These are phyloP conservation scores for Drosophila incognita DNA, from an alignment of 2,888 invertebrate genomes.

Conservation along the genomic window DNA sequence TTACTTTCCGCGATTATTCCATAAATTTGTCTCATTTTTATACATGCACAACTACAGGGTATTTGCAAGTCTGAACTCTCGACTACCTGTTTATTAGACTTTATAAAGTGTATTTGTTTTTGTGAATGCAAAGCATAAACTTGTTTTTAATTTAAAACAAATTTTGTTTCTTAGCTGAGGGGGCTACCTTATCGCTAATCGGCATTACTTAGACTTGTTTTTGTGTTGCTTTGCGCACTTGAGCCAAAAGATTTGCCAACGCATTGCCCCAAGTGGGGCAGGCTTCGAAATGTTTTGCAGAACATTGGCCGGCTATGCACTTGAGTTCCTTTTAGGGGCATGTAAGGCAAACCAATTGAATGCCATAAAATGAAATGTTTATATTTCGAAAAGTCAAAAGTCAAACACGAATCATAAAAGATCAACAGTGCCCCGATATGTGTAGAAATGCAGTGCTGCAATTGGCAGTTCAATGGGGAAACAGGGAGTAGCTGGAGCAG, in stretches of 20 bases:
- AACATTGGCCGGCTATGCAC: constrained; percentile 51
- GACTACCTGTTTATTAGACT: background rate
- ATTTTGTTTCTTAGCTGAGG: constrained; percentile 2
- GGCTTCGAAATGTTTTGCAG: constrained; percentile 27
- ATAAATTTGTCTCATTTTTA: background rate
- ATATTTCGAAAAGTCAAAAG: constrained; percentile 75
- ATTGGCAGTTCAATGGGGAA: constrained; percentile 52
- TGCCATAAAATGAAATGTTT: constrained; percentile 74
- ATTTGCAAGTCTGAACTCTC: background rate
- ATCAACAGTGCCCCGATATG: constrained; percentile 39
- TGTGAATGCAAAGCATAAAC: constrained; percentile 50
- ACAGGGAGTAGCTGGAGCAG: background rate
- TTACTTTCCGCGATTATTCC: background rate
- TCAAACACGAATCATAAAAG: constrained; percentile 70
- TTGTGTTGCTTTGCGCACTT: constrained; percentile 27
- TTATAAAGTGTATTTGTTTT: constrained; percentile 39
- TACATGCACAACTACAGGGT: background rate
- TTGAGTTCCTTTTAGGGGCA: constrained; percentile 66
- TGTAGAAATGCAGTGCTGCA: constrained; percentile 36
- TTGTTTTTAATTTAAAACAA: constrained; percentile 57
- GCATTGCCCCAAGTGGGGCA: constrained; percentile 43
- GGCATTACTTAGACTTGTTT: constrained; percentile 1
- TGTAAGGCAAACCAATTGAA: constrained; percentile 66
- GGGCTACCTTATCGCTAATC: constrained; percentile 16
- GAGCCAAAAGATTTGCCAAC: constrained; percentile 49